These are phyloP conservation scores for Euplagia quadripunctaria DNA, from an alignment of 2,888 invertebrate species.

Conservation along the genomic window DNA sequence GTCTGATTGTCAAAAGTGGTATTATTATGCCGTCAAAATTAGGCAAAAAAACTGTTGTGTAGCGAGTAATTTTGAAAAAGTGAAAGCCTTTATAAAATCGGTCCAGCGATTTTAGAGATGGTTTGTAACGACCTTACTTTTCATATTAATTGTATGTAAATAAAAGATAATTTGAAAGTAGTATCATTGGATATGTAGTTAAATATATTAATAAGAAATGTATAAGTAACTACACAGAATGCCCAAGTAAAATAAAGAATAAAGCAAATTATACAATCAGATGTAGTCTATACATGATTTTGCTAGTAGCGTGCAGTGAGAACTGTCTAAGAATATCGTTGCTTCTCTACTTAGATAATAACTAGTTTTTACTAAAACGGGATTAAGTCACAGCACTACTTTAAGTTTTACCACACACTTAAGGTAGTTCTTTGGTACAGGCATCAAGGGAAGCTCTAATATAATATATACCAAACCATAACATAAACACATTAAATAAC, in stretches of 20 bases:
- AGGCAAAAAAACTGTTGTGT: neutral
- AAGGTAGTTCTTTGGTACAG: too few relatives aligned
- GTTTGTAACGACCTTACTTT: slow-evolving; percentile 6
- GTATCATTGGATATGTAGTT: neutral
- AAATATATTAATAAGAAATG: neutral
- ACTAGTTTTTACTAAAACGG: too few relatives aligned
- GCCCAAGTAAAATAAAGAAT: neutral
- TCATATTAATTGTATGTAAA: slow-evolving; percentile 13
- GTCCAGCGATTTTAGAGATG: slow-evolving; percentile 14
- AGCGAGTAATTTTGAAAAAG: slow-evolving; percentile 11
- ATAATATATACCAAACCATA: too few relatives aligned
- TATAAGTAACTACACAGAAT: neutral
- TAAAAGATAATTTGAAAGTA: neutral
- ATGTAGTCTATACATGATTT: too few relatives aligned
- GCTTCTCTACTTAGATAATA: too few relatives aligned
- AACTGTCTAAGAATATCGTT: too few relatives aligned
- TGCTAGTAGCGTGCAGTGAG: too few relatives aligned
- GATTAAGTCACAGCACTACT: too few relatives aligned
- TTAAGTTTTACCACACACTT: too few relatives aligned
- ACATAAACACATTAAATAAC: neutral
- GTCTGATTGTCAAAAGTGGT: neutral
- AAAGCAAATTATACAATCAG: neutral
- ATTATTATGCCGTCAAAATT: slow-evolving; percentile 6
- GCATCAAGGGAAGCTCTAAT: too few relatives aligned
- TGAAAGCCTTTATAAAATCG: slow-evolving; percentile 16